Percentiles rank a stretch among this genome's conserved stretches.
Evolutionary conservation across 1,140 invertebrate genomes (phyloP).

Genomic region (Brachionus asplanchnoidis): DNA sequence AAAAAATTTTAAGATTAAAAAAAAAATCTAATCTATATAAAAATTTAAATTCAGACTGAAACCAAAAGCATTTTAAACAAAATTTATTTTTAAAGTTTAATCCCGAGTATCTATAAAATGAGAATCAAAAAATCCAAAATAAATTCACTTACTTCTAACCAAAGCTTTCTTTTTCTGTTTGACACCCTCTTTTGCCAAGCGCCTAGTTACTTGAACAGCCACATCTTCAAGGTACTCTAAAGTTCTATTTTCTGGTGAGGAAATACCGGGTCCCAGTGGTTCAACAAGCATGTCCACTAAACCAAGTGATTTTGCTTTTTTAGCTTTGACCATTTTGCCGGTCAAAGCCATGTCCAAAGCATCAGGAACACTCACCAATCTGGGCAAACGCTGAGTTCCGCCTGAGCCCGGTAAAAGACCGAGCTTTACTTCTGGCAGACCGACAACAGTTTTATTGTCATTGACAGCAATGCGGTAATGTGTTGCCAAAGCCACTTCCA

Average conservation of each 20-base stretch:
- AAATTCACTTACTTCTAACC: conserved; percentile 45
- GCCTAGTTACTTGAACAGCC: conserved; percentile 72
- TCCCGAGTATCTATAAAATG: not conserved
- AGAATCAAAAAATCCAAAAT: not conserved
- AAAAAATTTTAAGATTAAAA: no score
- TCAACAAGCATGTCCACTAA: conserved; percentile 84
- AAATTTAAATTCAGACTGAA: no score
- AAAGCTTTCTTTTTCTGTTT: conserved; percentile 45
- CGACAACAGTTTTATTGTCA: no score
- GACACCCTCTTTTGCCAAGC: not conserved
- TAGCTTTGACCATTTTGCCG: conserved; percentile 78
- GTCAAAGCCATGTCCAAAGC: conserved; percentile 87
- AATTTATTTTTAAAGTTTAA: conserved; percentile 27
- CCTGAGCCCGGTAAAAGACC: conserved; percentile 89
- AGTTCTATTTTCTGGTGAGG: conserved; percentile 66
- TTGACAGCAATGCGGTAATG: conserved; percentile 93
- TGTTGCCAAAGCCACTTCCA: conserved; percentile 88
- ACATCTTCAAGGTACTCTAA: conserved; percentile 82
- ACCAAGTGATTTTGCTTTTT: conserved; percentile 89
- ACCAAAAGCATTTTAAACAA: not conserved
- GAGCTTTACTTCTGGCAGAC: conserved; percentile 87
- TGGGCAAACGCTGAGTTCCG: conserved; percentile 85
- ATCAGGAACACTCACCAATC: conserved; percentile 69
- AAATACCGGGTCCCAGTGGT: conserved; percentile 77
- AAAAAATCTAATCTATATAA: no score